Conservation (phyloP, 1,140 invertebrate species). For the Dinoponera quadriceps region DNA sequence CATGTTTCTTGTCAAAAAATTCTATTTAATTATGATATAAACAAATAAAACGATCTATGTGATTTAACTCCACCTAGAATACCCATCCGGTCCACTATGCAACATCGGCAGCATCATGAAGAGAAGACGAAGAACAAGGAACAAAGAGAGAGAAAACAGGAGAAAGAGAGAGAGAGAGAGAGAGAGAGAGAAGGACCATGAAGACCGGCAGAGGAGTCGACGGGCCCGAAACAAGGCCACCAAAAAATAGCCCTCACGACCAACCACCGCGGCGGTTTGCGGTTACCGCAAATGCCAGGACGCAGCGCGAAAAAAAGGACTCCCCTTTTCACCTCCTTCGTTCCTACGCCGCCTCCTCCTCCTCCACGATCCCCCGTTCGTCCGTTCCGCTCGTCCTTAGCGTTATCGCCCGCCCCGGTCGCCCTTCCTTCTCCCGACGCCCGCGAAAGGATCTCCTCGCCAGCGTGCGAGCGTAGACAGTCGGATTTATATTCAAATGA, state of each 20-base stretch:
- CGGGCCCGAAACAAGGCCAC: constrained; percentile 65
- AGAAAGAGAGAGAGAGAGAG: background rate
- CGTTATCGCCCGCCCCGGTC: constrained; percentile 18
- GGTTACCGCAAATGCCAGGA: constrained; percentile 59
- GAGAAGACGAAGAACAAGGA: background rate
- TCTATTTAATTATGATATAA: too few species aligned
- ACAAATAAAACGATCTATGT: too few species aligned
- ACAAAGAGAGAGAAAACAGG: background rate
- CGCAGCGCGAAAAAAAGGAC: constrained; percentile 63
- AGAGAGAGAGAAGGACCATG: background rate
- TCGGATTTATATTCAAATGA: constrained; percentile 75
- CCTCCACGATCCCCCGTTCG: background rate
- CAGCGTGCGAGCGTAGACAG: constrained; percentile 56
- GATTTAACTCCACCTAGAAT: too few species aligned
- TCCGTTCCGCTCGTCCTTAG: constrained; percentile 21
- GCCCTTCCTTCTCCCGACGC: constrained; percentile 9
- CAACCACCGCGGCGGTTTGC: constrained; percentile 69
- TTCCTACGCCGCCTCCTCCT: background rate
- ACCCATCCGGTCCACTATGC: too few species aligned
- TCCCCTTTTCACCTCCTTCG: constrained; percentile 38
- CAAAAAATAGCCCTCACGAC: constrained; percentile 69
- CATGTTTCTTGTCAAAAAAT: too few species aligned
- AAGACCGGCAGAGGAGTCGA: constrained; percentile 16
- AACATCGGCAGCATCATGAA: too few species aligned
- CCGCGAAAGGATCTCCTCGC: constrained; percentile 25